Percentiles rank a stretch among this genome's conserved stretches.
Conservation (phyloP, 37 sponge, comb jelly and placozoan species). For the Crambe crambe region DNA sequence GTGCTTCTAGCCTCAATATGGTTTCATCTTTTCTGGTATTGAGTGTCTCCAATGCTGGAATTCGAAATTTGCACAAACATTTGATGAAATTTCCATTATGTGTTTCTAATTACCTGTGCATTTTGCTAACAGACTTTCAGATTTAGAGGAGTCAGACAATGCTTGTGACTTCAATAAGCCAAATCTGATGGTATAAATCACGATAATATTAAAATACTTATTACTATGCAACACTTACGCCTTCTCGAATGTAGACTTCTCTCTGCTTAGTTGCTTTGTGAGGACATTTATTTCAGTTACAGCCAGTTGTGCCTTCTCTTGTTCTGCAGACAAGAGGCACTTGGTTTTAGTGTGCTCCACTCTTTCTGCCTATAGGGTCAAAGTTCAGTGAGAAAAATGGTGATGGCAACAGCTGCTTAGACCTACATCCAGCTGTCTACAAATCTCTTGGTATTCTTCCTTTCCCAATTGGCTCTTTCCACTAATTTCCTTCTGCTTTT, state of each 20-base stretch:
- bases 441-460: constrained; percentile 5
- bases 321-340: constrained; percentile 5
- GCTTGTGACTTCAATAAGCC: constrained; percentile 69
- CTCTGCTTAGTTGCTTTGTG: constrained; percentile 63
- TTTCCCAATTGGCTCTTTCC: neutral
- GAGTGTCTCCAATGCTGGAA: constrained; percentile 65
- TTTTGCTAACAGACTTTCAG: constrained; percentile 59
- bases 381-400: neutral
- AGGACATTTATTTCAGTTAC: constrained; percentile 50
- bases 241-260: constrained; percentile 78
- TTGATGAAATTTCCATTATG: neutral
- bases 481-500: constrained; percentile 5
- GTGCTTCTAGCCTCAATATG: constrained; percentile 21
- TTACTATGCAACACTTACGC: constrained; percentile 55
- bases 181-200: no score
- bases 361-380: constrained; percentile 39
- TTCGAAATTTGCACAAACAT: neutral
- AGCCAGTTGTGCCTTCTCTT: constrained; percentile 45
- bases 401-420: neutral
- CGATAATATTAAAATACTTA: no score
- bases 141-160: constrained; percentile 46
- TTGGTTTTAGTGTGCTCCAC: constrained; percentile 52
- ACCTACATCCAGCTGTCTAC: constrained; percentile 12
- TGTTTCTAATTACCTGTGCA: constrained; percentile 64
- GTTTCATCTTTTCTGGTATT: constrained; percentile 58